Evolutionary conservation across 2,797 vertebrate genomes (phyloP).

Genomic region (Propithecus perrieri): DNA sequence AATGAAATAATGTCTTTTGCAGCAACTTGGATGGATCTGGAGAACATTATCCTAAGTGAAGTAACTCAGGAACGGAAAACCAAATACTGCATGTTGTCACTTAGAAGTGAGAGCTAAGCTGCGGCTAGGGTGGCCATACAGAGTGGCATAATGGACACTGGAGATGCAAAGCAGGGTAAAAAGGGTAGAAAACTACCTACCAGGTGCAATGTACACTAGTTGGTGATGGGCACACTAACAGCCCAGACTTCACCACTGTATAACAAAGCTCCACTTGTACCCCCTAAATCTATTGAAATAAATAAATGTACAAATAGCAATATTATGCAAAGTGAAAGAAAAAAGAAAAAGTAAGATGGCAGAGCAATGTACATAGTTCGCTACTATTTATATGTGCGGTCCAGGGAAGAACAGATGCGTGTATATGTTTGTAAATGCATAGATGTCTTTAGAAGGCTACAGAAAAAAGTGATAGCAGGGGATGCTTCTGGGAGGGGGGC

Average conservation of each 20-base stretch:
- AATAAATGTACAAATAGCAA: too few species aligned
- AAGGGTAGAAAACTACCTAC: not conserved
- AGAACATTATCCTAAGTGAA: too few species aligned
- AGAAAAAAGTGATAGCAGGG: not conserved
- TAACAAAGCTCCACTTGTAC: not conserved
- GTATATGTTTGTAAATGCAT: accelerated
- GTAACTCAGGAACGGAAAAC: not conserved
- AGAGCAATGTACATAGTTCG: not conserved
- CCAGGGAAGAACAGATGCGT: not conserved
- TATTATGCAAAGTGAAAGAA: not conserved
- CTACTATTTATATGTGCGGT: not conserved
- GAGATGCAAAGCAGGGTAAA: not conserved
- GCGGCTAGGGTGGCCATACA: not conserved
- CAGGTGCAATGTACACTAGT: not conserved
- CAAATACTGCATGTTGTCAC: too few species aligned
- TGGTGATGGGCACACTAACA: not conserved
- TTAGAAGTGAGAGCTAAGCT: not conserved
- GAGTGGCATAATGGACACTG: not conserved
- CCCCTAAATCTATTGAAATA: not conserved
- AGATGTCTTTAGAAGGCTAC: not conserved
- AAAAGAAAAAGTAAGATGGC: not conserved
- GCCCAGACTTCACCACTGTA: not conserved
- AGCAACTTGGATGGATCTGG: too few species aligned
- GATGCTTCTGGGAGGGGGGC: not conserved
- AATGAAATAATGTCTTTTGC: too few species aligned